Conservation (phyloP, 2,888 invertebrate species). For the Phyllotreta cruciferae region DNA sequence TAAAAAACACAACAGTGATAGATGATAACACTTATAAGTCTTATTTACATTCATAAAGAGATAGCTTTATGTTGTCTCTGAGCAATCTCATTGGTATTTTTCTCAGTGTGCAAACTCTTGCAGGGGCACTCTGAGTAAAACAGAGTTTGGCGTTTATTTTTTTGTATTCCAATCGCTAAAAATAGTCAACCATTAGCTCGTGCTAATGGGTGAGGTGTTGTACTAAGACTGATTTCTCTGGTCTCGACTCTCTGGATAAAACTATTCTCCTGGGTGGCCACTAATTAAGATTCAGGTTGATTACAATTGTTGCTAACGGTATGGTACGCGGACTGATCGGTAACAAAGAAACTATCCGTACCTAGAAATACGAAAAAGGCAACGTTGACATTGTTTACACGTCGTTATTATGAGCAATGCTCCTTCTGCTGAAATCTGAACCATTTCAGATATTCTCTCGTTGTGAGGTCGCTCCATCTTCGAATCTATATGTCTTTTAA, state of each 20-base stretch:
- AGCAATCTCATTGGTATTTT: conserved; percentile 6
- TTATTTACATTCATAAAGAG: no score
- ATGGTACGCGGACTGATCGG: conserved; percentile 58
- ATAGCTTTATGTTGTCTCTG: no score
- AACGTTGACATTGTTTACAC: conserved; percentile 57
- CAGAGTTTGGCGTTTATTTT: conserved; percentile 33
- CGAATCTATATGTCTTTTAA: conserved; percentile 53
- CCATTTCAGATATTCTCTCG: conserved; percentile 59
- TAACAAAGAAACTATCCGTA: conserved; percentile 59
- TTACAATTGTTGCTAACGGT: conserved; percentile 62
- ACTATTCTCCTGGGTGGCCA: conserved; percentile 61
- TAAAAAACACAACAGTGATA: no score
- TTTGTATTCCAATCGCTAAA: conserved; percentile 50
- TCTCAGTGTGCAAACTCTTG: conserved; percentile 27
- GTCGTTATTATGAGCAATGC: conserved; percentile 59
- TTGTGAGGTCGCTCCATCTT: conserved; percentile 58
- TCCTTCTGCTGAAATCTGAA: conserved; percentile 59
- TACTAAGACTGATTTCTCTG: conserved; percentile 57
- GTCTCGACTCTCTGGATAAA: conserved; percentile 53
- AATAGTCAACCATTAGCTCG: conserved; percentile 60
- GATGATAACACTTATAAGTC: no score
- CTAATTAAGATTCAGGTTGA: conserved; percentile 63
- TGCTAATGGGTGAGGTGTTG: conserved; percentile 60
- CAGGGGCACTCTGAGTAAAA: conserved; percentile 30
- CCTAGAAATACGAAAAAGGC: conserved; percentile 60